Base-by-base conservation (phyloP, 2,113 vertebrate genomes). In the Arvicanthis niloticus region DNA sequence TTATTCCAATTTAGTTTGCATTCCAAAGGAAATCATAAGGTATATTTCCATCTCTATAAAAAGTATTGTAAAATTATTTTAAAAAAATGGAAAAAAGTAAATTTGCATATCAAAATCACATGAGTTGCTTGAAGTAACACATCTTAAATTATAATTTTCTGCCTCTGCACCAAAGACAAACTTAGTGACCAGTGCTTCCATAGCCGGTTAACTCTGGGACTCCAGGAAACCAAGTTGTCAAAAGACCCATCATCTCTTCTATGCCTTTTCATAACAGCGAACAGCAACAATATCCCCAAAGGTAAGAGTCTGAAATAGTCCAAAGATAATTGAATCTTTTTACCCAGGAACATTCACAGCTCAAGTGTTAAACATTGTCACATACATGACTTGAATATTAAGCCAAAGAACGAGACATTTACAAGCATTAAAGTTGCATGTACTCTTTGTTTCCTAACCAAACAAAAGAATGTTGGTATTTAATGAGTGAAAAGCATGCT, bases 251-350 rank as follows among this genome's bases (percentile, higher is more conserved):
- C 94, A 93, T 56, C 40, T 73, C 89, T 9, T 92, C 98, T 99
- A 99, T 13, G 99, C 99, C 98, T 99, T 99, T 98, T 99, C 99
- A 90, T 99, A 99, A 96, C 98, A 99, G n/a, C 99, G 99, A 96
- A 99, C 99, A 67, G 99, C 98, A 91, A 99, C 99, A 96, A 99
- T 95, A 65, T 99, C 99, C 78, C 99, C 99, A 98, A 99, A 99
- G 89, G 99, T 99, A 89, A 99, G 97, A 96, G 99, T 99, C 99
- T 99, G 99, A 94, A 98, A 98, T 87, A 96, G 91, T 97, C 95
- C 98, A 98, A 90, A 75, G 31, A 92, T 45, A 92, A 88, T 62
- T 45, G 82, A 60, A 26, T 26, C 40, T 51, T 95, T 75, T 88
- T 40, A 97, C 21, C 48, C 8, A 72, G 62, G 15, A 65, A 81